Conservation (phyloP, 92 coral and sea anemone genomes). For the Plumapathes pennacea region DNA sequence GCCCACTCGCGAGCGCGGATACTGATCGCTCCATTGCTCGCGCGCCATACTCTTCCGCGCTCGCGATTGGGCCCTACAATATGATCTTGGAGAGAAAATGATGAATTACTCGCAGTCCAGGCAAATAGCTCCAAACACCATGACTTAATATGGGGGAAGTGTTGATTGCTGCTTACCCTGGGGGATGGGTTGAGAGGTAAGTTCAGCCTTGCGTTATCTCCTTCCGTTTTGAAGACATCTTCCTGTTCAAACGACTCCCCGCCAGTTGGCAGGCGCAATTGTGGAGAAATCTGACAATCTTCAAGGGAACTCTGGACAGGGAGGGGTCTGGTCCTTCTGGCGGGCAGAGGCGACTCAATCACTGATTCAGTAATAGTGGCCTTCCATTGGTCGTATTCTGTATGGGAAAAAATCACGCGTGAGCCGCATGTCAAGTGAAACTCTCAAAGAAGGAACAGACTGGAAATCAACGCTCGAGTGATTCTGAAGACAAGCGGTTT, state of each 20-base stretch:
- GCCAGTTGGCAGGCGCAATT: constrained; percentile 21
- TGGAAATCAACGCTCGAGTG: too few relatives aligned
- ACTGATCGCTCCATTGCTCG: too few relatives aligned
- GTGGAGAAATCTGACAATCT: constrained; percentile 20
- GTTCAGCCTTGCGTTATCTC: constrained; percentile 21
- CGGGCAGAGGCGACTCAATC: constrained; percentile 39
- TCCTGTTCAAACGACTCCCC: constrained; percentile 55
- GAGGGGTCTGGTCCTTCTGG: constrained; percentile 31
- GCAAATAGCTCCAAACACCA: not conserved
- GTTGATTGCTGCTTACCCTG: constrained; percentile 36
- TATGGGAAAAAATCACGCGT: not conserved
- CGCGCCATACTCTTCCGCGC: too few relatives aligned
- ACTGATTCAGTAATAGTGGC: constrained; percentile 50
- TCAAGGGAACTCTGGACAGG: constrained; percentile 36
- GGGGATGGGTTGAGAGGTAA: constrained; percentile 61
- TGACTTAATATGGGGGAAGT: not conserved
- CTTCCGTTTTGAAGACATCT: constrained; percentile 60
- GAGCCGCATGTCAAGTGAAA: too few relatives aligned
- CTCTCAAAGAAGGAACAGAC: too few relatives aligned
- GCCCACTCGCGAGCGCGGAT: too few relatives aligned
- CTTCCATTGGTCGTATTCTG: constrained; percentile 72
- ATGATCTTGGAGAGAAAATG: too few relatives aligned
- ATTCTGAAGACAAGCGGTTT: too few relatives aligned
- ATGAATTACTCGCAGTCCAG: constrained; percentile 1
- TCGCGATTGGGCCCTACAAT: too few relatives aligned